These are phyloP conservation scores for Callopanchax toddi DNA, from an alignment of 2,113 vertebrate genomes.

Conservation along the genomic window DNA sequence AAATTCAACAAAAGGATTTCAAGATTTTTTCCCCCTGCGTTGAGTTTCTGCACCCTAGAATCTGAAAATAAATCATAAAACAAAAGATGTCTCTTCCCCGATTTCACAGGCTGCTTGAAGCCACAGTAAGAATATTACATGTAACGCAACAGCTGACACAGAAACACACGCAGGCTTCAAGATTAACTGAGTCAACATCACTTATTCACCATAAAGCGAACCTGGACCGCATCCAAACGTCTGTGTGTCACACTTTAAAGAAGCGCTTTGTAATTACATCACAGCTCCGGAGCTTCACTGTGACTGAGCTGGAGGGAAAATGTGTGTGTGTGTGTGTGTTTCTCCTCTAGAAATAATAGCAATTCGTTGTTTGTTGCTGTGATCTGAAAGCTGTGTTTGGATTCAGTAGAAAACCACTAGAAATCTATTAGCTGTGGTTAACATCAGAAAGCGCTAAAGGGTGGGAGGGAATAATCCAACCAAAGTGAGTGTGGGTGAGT, in stretches of 20 bases:
- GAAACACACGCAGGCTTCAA: conserved; percentile 23
- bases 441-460: conserved; percentile 26
- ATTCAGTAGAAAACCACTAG: conserved; percentile 20
- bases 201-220: conserved; percentile 41
- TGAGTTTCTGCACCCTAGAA: too few species aligned
- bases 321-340: neutral
- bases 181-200: conserved; percentile 55
- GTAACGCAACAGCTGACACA: conserved; percentile 17
- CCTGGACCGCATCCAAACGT: conserved; percentile 52
- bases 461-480: conserved; percentile 11
- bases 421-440: conserved; percentile 35
- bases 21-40: too few species aligned
- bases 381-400: conserved; percentile 38
- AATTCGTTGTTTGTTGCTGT: conserved; percentile 35
- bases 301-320: conserved; percentile 28
- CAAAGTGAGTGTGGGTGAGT: neutral
- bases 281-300: conserved; percentile 17
- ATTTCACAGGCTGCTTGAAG: neutral
- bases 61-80: neutral
- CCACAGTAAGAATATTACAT: too few species aligned
- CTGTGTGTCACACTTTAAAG: conserved; percentile 60
- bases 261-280: conserved; percentile 51
- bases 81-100: neutral
- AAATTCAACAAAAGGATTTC: too few species aligned
- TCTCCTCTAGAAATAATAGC: conserved; percentile 22